These are phyloP conservation scores for Julus scanicus DNA, from an alignment of 2,888 invertebrate genomes.

Conservation along the genomic window DNA sequence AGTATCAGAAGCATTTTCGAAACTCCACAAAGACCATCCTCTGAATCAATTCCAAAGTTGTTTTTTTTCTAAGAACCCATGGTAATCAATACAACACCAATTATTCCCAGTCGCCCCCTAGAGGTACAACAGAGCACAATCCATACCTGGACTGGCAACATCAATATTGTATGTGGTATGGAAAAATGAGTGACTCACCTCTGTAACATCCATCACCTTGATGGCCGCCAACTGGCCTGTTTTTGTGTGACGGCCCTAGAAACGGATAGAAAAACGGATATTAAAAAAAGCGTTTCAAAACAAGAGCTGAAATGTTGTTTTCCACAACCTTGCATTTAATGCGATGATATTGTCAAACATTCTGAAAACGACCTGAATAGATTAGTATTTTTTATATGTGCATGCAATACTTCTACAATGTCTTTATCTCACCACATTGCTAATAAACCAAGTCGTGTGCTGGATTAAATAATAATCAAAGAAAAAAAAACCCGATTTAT, in stretches of 20 bases:
- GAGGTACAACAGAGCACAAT: not conserved
- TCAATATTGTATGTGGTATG: not conserved
- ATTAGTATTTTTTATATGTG: too few relatives aligned
- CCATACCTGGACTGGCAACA: not conserved
- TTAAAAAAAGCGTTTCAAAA: conserved; percentile 49
- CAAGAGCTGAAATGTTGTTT: not conserved
- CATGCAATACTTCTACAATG: too few relatives aligned
- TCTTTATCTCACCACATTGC: too few relatives aligned
- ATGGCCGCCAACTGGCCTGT: conserved; percentile 99
- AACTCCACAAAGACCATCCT: too few relatives aligned
- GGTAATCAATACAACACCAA: not conserved
- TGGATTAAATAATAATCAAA: too few relatives aligned
- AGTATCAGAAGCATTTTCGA: too few relatives aligned
- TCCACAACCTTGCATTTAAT: not conserved
- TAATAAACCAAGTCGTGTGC: too few relatives aligned
- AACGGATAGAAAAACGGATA: conserved; percentile 58
- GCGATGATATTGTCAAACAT: too few relatives aligned
- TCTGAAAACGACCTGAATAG: too few relatives aligned
- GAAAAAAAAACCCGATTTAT: too few relatives aligned
- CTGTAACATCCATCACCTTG: conserved; percentile 99
- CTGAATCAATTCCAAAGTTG: not conserved
- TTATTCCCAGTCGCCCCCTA: not conserved
- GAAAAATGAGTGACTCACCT: conserved; percentile 69
- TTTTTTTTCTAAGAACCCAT: not conserved
- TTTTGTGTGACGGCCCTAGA: conserved; percentile 97